Percentiles rank a stretch among this genome's conserved stretches.
phyloP scores from a whole-genome alignment of 2,888 invertebrate genomes.

The Augochlorella aurata region DNA sequence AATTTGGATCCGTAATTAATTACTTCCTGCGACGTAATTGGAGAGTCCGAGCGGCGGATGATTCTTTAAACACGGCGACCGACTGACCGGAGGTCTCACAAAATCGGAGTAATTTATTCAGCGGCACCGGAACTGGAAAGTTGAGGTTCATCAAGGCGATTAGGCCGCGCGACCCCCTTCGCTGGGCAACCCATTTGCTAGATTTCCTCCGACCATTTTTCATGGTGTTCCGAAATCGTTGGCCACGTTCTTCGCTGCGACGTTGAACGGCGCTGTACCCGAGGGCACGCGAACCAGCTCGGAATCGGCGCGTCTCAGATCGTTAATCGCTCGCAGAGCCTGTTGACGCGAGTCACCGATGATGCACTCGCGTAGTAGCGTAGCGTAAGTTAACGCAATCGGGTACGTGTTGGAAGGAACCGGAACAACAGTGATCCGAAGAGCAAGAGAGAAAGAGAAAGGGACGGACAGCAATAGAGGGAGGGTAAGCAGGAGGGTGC shows the following conservation, averaged over 20 bases:
- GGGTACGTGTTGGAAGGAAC: slow-evolving; percentile 45
- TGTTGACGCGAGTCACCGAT: background rate
- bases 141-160: background rate
- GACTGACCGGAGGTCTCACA: background rate
- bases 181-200: background rate
- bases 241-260: too few species aligned
- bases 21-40: background rate
- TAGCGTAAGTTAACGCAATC: slow-evolving; percentile 66
- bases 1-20: background rate
- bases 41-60: background rate
- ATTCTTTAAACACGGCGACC: background rate
- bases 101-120: background rate
- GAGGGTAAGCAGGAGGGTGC: background rate
- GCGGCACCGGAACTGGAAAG: background rate
- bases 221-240: too few species aligned
- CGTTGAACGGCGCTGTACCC: too few species aligned
- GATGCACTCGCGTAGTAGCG: slow-evolving; percentile 47
- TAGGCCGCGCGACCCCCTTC: background rate
- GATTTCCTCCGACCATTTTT: background rate
- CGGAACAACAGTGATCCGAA: slow-evolving; percentile 13
- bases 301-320: background rate
- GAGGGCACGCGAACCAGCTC: background rate
- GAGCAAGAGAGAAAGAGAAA: background rate
- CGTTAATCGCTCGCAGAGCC: slow-evolving; percentile 17
- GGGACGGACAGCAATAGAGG: background rate